phyloP scores from a whole-genome alignment of 2,113 vertebrate genomes.

The Chloropsis cyanopogon region DNA sequence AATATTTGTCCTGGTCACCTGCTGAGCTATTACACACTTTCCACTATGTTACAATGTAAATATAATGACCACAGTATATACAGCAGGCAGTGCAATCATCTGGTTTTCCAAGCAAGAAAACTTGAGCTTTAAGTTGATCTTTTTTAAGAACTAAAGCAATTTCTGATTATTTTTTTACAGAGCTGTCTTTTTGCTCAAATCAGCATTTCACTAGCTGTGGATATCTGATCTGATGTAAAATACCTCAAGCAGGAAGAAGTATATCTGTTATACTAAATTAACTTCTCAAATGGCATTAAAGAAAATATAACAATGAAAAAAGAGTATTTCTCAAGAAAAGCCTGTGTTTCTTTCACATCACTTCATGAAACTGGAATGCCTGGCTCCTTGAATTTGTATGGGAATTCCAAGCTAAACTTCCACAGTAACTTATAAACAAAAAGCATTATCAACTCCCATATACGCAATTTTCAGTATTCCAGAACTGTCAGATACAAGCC shows the following conservation, averaged over 20 bases:
- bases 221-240: background rate
- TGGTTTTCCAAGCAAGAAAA: background rate
- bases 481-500: background rate
- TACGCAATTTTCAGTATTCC: background rate
- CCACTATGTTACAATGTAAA: slow-evolving; percentile 22
- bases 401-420: background rate
- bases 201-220: background rate
- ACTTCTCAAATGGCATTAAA: background rate
- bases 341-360: background rate
- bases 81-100: background rate
- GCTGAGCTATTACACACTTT: slow-evolving; percentile 50
- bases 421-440: background rate
- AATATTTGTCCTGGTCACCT: slow-evolving; percentile 65
- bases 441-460: background rate
- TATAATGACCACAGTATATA: background rate
- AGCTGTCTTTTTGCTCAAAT: background rate
- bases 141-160: background rate
- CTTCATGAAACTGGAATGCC: background rate
- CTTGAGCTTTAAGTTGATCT: background rate
- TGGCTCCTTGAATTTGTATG: background rate
- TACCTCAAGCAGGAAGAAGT: background rate
- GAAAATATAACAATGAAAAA: background rate
- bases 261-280: background rate
- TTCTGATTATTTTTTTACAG: background rate
- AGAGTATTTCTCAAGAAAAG: background rate